A percentile compares a stretch with the other conserved stretches of the same genome.
phyloP scores from a whole-genome alignment of 2,113 vertebrate species.

The Phainopepla nitens region DNA sequence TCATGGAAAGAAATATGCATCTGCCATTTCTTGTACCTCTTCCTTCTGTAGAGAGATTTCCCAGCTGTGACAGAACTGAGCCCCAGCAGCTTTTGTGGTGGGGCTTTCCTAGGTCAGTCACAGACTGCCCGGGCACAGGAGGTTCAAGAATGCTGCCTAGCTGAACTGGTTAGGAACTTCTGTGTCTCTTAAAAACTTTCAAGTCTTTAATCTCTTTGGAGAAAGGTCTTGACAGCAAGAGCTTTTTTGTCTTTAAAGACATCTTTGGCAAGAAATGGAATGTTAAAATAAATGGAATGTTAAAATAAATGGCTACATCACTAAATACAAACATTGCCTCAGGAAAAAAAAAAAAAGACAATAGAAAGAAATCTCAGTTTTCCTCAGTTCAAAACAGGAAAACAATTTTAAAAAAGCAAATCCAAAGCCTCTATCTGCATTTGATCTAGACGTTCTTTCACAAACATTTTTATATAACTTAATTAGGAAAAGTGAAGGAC shows the following conservation, averaged over 20 bases:
- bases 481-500: not conserved
- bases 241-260: not conserved
- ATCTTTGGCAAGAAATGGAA: not conserved
- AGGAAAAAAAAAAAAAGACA: not conserved
- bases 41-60: not conserved
- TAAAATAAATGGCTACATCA: not conserved
- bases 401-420: not conserved
- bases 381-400: not conserved
- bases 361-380: not conserved
- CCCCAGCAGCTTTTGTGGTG: not conserved
- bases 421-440: not conserved
- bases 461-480: not conserved
- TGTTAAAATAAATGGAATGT: not conserved
- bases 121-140: not conserved
- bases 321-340: not conserved
- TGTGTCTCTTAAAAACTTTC: not conserved
- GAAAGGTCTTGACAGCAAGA: not conserved
- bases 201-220: not conserved
- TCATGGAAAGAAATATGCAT: not conserved
- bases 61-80: not conserved
- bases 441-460: not conserved
- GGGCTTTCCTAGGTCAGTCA: not conserved
- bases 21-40: not conserved
- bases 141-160: not conserved
- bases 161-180: not conserved